These are phyloP conservation scores for Saccopteryx leptura DNA, from an alignment of 2,113 vertebrate species.

Conservation along the genomic window DNA sequence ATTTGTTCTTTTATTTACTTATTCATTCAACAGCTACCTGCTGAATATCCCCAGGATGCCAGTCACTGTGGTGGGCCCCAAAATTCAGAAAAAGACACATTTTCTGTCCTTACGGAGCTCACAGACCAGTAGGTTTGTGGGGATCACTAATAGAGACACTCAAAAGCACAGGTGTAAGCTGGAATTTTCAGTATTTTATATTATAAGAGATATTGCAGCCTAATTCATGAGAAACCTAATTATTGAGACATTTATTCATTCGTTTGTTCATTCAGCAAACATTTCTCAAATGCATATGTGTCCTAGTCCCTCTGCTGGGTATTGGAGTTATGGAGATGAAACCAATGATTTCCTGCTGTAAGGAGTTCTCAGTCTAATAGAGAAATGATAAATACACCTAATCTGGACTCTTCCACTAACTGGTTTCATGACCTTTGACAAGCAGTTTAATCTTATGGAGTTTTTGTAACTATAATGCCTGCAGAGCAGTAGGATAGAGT, in stretches of 20 bases:
- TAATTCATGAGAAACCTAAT: slow-evolving; percentile 12
- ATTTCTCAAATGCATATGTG: neutral
- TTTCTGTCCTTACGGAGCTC: neutral
- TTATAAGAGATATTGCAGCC: neutral
- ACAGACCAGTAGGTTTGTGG: neutral
- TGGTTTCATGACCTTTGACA: neutral
- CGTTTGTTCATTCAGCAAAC: neutral
- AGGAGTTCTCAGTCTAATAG: neutral
- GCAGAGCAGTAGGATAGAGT: neutral
- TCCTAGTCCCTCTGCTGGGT: neutral
- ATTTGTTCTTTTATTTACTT: neutral
- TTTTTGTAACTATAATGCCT: neutral
- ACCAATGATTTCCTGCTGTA: neutral
- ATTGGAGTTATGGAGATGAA: neutral
- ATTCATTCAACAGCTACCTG: neutral
- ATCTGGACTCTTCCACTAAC: neutral
- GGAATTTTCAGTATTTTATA: slow-evolving; percentile 35
- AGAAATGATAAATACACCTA: neutral
- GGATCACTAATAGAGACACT: neutral
- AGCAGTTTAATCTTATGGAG: neutral
- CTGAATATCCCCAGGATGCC: neutral
- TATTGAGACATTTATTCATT: neutral
- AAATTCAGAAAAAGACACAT: neutral
- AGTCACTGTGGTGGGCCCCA: neutral
- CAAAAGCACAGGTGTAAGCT: neutral